phyloP scores from a whole-genome alignment of 2,797 vertebrate genomes.

The Pangasius macronema region DNA sequence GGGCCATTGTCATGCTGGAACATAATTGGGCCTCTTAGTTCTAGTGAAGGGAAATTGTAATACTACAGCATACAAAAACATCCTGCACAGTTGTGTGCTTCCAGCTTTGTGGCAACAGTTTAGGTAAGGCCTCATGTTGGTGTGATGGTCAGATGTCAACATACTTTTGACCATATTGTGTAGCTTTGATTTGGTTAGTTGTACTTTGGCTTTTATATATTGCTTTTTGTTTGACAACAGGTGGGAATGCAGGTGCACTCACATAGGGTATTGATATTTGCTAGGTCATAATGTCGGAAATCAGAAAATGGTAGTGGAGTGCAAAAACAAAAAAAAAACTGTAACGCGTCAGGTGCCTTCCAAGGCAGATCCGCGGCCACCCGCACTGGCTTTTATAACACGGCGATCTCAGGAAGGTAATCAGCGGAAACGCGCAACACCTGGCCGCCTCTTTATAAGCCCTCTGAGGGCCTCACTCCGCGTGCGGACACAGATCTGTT shows the following conservation, averaged over 20 bases:
- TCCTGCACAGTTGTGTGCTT: neutral
- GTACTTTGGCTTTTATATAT: neutral
- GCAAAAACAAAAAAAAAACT: neutral
- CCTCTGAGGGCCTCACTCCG: no score
- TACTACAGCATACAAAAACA: neutral
- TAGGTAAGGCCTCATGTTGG: neutral
- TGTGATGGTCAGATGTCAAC: neutral
- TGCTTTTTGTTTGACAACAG: neutral
- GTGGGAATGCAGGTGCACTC: neutral
- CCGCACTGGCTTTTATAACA: no score
- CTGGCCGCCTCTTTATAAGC: no score
- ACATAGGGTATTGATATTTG: neutral
- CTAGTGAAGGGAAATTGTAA: neutral
- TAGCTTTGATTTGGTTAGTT: neutral
- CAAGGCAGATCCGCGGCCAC: no score
- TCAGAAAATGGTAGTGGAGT: neutral
- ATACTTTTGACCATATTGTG: neutral
- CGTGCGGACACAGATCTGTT: no score
- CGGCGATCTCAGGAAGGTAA: no score
- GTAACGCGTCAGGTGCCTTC: no score
- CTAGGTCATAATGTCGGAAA: neutral
- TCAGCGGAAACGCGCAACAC: no score
- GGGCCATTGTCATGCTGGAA: no score
- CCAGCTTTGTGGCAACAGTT: neutral
- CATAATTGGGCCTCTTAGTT: no score